phyloP scores from a whole-genome alignment of 2,888 invertebrate genomes.

The Oscheius myriophilus region DNA sequence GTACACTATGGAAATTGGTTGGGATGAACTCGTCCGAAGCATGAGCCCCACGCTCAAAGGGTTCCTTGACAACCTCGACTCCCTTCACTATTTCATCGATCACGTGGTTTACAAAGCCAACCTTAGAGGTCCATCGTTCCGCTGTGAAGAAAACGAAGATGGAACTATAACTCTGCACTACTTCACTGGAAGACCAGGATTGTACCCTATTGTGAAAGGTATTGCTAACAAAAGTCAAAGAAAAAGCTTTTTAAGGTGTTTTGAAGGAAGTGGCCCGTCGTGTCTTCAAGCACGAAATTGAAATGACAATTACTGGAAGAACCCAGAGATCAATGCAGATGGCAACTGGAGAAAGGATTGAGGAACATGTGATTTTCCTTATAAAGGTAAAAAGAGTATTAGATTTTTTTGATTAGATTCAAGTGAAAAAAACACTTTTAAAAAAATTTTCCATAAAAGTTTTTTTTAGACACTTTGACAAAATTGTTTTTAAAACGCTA shows the following conservation, averaged over 20 bases:
- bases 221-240: neutral
- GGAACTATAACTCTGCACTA: constrained; percentile 90
- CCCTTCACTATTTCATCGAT: constrained; percentile 78
- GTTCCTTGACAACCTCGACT: constrained; percentile 93
- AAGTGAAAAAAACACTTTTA: too few species aligned
- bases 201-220: constrained; percentile 87
- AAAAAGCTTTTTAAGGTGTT: constrained; percentile 77
- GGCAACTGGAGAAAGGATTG: constrained; percentile 49
- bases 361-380: constrained; percentile 59
- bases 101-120: constrained; percentile 63
- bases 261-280: constrained; percentile 94
- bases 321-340: constrained; percentile 76
- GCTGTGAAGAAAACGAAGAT: constrained; percentile 88
- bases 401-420: neutral
- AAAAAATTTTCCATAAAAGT: too few species aligned
- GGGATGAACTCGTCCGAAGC: constrained; percentile 61
- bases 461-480: too few species aligned
- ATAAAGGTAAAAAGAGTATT: constrained; percentile 36
- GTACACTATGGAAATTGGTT: constrained; percentile 65
- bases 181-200: constrained; percentile 90
- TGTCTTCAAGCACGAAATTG: constrained; percentile 89
- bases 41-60: constrained; percentile 75
- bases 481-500: too few species aligned
- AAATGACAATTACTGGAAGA: constrained; percentile 86
- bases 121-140: constrained; percentile 81